These are phyloP conservation scores for Acrobasis suavella DNA, from an alignment of 2,888 invertebrate species.

Conservation along the genomic window DNA sequence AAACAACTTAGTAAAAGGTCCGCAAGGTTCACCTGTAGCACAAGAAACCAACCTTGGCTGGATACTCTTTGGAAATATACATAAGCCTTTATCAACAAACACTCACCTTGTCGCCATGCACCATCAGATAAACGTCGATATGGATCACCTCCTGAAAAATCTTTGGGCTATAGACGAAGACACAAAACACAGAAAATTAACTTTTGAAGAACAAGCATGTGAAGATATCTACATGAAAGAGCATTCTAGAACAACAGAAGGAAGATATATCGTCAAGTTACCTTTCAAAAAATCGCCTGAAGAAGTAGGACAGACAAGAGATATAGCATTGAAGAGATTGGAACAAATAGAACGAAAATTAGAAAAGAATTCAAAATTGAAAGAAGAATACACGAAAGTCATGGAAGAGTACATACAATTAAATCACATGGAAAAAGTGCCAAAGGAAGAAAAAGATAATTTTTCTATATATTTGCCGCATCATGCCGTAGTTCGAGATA, in stretches of 20 bases:
- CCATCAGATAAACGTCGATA: background rate
- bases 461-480: constrained; percentile 16
- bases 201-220: constrained; percentile 12
- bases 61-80: constrained; percentile 14
- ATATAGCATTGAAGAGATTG: constrained; percentile 20
- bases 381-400: constrained; percentile 20
- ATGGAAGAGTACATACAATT: constrained; percentile 22
- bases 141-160: constrained; percentile 9
- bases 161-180: constrained; percentile 14
- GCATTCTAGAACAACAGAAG: background rate
- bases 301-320: constrained; percentile 17
- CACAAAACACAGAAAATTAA: constrained; percentile 9
- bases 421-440: constrained; percentile 24
- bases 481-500: constrained; percentile 16
- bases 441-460: constrained; percentile 3
- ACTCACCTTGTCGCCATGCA: constrained; percentile 1
- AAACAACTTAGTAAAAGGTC: constrained; percentile 10
- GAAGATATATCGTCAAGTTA: constrained; percentile 18
- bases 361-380: constrained; percentile 15
- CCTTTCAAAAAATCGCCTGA: constrained; percentile 15
- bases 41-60: constrained; percentile 13
- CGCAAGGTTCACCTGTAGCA: constrained; percentile 8
- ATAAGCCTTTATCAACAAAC: background rate
- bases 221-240: constrained; percentile 1
- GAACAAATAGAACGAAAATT: constrained; percentile 22